Conservation (phyloP, 2,888 invertebrate species). For the Glaucopsyche alexis region DNA sequence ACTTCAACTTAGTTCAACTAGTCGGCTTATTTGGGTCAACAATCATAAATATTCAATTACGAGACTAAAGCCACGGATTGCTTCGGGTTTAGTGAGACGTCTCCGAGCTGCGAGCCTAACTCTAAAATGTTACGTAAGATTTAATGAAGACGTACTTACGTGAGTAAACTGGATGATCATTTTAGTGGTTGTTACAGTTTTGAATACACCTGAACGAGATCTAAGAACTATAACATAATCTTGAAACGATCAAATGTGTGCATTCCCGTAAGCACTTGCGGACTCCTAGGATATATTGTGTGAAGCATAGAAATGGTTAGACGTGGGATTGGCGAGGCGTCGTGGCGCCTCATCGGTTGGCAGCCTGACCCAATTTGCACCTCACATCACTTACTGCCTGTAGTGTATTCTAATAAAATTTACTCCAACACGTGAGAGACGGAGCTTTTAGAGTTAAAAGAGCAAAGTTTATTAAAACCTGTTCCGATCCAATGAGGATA, state of each 20-base stretch:
- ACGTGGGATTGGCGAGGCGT: background rate
- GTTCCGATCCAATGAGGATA: too few relatives aligned
- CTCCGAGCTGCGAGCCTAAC: background rate
- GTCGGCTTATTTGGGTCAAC: constrained; percentile 32
- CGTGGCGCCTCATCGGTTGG: constrained; percentile 4
- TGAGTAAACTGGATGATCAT: background rate
- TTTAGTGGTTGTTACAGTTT: background rate
- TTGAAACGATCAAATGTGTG: background rate
- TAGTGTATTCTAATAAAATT: constrained; percentile 7
- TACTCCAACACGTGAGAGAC: background rate
- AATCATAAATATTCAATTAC: constrained; percentile 32
- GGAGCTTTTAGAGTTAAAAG: constrained; percentile 16
- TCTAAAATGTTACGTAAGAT: background rate
- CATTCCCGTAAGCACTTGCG: background rate
- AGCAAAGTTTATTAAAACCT: background rate
- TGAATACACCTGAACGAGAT: too few relatives aligned
- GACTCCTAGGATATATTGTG: background rate
- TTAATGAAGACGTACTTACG: background rate
- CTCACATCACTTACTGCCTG: background rate
- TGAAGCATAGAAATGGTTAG: background rate
- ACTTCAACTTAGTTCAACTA: constrained; percentile 30
- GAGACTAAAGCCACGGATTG: constrained; percentile 10
- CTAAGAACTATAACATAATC: background rate
- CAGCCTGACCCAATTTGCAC: constrained; percentile 14
- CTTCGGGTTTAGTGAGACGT: background rate